phyloP scores from a whole-genome alignment of 2,888 invertebrate species.

The Nasonia oneida region DNA sequence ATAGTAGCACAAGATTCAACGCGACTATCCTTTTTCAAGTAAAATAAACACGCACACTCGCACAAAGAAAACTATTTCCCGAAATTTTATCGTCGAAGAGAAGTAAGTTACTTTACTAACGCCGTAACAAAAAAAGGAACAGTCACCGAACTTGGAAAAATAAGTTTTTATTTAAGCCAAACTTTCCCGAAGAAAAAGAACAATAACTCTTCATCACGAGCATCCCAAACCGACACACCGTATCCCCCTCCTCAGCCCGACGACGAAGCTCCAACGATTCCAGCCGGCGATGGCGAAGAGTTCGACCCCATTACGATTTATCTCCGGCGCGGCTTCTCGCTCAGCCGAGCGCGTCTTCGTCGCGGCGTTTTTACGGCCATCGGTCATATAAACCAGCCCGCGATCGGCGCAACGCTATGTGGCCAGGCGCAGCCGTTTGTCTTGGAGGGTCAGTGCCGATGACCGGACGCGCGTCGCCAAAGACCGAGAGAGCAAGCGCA shows the following conservation, averaged over 20 bases:
- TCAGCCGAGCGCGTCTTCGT: not conserved
- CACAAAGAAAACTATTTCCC: too few species aligned
- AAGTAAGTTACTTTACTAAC: too few species aligned
- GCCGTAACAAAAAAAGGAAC: not conserved
- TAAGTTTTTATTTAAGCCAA: not conserved
- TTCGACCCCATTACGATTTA: conserved; percentile 51
- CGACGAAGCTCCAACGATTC: not conserved
- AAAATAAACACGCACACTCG: too few species aligned
- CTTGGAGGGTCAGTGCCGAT: conserved; percentile 42
- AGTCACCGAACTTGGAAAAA: not conserved
- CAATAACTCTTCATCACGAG: not conserved
- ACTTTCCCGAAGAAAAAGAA: conserved; percentile 6
- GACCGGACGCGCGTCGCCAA: conserved; percentile 35
- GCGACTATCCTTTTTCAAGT: not conserved
- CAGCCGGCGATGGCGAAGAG: not conserved
- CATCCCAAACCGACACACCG: not conserved
- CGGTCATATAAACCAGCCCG: conserved; percentile 51
- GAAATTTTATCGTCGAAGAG: too few species aligned
- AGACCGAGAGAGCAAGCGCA: not conserved
- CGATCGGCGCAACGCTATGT: not conserved
- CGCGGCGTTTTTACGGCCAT: conserved; percentile 57
- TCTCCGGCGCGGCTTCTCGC: conserved; percentile 31
- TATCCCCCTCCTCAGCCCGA: not conserved
- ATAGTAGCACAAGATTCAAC: not conserved
- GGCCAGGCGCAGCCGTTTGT: conserved; percentile 31